phyloP scores from a whole-genome alignment of 2,797 vertebrate species.

The Anabacerthia variegaticeps region DNA sequence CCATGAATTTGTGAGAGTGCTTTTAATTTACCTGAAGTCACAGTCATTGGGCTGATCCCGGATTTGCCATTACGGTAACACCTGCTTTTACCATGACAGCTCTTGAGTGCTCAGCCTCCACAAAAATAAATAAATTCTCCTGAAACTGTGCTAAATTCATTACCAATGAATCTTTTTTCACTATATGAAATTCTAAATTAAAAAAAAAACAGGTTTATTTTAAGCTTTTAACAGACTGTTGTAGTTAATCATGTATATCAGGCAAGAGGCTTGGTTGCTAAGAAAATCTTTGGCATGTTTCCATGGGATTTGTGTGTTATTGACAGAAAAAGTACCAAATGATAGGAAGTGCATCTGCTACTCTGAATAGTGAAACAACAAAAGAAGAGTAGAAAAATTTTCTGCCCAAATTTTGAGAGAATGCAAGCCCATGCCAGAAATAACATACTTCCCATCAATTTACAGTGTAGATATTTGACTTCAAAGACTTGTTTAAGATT shows the following conservation, averaged over 20 bases:
- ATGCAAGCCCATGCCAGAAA: conserved; percentile 24
- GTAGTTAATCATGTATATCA: conserved; percentile 67
- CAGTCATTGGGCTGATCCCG: conserved; percentile 5
- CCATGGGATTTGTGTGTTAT: conserved; percentile 66
- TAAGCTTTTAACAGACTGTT: conserved; percentile 74
- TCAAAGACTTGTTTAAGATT: not conserved
- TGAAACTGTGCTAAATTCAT: conserved; percentile 68
- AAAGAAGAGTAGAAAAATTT: conserved; percentile 2
- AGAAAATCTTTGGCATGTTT: conserved; percentile 76
- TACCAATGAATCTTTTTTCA: conserved; percentile 66
- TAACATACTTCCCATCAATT: conserved; percentile 10
- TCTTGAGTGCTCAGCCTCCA: conserved; percentile 47
- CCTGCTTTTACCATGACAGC: not conserved
- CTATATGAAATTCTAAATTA: conserved; percentile 74
- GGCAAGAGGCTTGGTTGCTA: conserved; percentile 76
- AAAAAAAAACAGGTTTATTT: conserved; percentile 74
- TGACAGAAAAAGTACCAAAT: conserved; percentile 58
- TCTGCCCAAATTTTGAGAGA: conserved; percentile 53
- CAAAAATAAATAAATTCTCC: conserved; percentile 66
- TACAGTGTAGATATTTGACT: not conserved
- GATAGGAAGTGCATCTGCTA: conserved; percentile 69
- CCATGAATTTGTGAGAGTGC: not conserved
- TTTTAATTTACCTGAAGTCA: conserved; percentile 60
- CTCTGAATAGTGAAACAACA: conserved; percentile 56
- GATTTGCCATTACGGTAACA: not conserved